A percentile compares a stretch with the other conserved stretches of the same genome.
These are phyloP conservation scores for Nymphalis io DNA, from an alignment of 1,140 invertebrate species.

Conservation along the genomic window DNA sequence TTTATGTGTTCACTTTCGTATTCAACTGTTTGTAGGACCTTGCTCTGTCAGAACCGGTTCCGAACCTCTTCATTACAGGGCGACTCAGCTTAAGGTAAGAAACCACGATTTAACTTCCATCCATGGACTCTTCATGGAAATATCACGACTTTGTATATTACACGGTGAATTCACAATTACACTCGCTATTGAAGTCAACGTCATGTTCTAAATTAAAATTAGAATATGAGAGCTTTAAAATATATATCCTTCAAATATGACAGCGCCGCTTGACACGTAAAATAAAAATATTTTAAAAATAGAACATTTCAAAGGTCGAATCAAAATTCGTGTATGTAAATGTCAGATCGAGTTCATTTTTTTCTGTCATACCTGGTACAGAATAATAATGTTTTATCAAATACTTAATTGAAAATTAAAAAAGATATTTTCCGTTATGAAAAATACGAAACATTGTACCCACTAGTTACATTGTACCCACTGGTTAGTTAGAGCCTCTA, in stretches of 20 bases:
- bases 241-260: neutral
- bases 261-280: neutral
- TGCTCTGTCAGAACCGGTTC: slow-evolving; percentile 58
- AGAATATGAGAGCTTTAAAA: neutral
- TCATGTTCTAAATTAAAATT: slow-evolving; percentile 15
- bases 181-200: slow-evolving; percentile 26
- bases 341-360: neutral
- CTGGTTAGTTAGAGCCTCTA: slow-evolving; percentile 1
- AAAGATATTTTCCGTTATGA: no score
- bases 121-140: slow-evolving; percentile 39
- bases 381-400: no score
- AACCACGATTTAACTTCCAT: slow-evolving; percentile 41
- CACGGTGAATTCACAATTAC: slow-evolving; percentile 39
- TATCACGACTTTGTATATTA: slow-evolving; percentile 40
- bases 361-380: neutral
- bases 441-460: no score
- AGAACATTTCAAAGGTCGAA: neutral
- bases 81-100: slow-evolving; percentile 45
- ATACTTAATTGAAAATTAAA: no score
- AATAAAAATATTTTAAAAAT: neutral
- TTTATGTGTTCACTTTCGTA: slow-evolving; percentile 22
- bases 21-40: slow-evolving; percentile 43
- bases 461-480: no score
- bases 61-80: slow-evolving; percentile 58
- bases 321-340: neutral